phyloP scores from a whole-genome alignment of 2,888 invertebrate genomes.

The Callyntrura guangdongensis region DNA sequence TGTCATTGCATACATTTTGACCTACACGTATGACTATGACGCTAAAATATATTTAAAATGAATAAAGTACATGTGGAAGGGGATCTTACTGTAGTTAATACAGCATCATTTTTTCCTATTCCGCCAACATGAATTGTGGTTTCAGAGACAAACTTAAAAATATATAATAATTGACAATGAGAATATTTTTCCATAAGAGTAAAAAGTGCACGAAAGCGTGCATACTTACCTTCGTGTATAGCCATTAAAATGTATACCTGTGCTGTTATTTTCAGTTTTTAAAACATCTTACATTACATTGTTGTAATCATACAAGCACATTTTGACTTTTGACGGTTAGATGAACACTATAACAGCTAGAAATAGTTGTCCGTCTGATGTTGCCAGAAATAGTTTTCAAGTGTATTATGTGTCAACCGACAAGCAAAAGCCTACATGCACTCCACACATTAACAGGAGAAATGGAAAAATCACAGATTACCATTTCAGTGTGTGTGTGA shows the following conservation, averaged over 20 bases:
- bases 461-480: slow-evolving; percentile 49
- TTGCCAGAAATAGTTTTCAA: slow-evolving; percentile 35
- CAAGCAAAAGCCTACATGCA: background rate
- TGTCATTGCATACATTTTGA: slow-evolving; percentile 18
- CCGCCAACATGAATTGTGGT: background rate
- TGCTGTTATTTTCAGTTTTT: slow-evolving; percentile 24
- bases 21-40: background rate
- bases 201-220: slow-evolving; percentile 42
- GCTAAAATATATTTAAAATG: background rate
- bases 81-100: background rate
- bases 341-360: slow-evolving; percentile 58
- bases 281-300: slow-evolving; percentile 30
- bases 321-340: slow-evolving; percentile 62
- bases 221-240: slow-evolving; percentile 3
- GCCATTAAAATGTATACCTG: background rate
- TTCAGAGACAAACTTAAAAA: background rate
- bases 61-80: background rate
- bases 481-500: slow-evolving; percentile 5
- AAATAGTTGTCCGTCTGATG: background rate
- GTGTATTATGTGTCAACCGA: slow-evolving; percentile 55
- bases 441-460: background rate
- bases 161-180: slow-evolving; percentile 55
- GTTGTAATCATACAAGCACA: slow-evolving; percentile 10
- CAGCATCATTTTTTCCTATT: background rate
- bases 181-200: slow-evolving; percentile 59